Evolutionary conservation across 1,140 invertebrate species (phyloP).

Genomic region (Atta texana): DNA sequence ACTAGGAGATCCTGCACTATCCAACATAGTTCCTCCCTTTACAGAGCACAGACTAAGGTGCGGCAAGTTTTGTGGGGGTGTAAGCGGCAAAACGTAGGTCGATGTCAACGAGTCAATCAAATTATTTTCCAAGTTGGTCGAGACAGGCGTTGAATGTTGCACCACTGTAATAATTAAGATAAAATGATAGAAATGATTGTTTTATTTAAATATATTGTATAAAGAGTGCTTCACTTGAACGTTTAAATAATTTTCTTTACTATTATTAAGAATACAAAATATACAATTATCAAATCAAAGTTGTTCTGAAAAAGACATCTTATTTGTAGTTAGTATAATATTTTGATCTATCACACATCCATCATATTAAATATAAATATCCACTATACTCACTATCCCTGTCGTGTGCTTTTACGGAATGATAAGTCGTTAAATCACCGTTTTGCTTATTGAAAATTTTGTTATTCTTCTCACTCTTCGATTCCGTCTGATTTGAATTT

Average conservation of each 20-base stretch:
- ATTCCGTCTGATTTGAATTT: conserved; percentile 73
- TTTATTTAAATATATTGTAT: conserved; percentile 68
- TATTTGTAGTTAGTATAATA: background rate
- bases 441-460: conserved; percentile 82
- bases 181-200: conserved; percentile 44
- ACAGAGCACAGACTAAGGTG: conserved; percentile 63
- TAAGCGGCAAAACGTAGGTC: conserved; percentile 80
- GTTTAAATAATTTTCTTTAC: conserved; percentile 69
- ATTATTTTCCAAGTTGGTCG: conserved; percentile 80
- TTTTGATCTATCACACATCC: background rate
- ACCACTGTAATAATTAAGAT: conserved; percentile 42
- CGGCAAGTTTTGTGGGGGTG: conserved; percentile 75
- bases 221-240: background rate
- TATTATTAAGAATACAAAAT: conserved; percentile 63
- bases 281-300: background rate
- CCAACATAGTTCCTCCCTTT: conserved; percentile 34
- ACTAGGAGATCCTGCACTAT: conserved; percentile 44
- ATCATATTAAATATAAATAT: conserved; percentile 33
- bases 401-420: conserved; percentile 80
- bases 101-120: conserved; percentile 80
- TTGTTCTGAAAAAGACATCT: background rate
- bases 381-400: conserved; percentile 77
- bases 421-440: conserved; percentile 78
- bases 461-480: conserved; percentile 77
- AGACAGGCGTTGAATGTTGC: conserved; percentile 74